A percentile compares a stretch with the other conserved stretches of the same genome.
Evolutionary conservation across 2,888 invertebrate species (phyloP).

Genomic region (Dyspetes luteomarginatus): DNA sequence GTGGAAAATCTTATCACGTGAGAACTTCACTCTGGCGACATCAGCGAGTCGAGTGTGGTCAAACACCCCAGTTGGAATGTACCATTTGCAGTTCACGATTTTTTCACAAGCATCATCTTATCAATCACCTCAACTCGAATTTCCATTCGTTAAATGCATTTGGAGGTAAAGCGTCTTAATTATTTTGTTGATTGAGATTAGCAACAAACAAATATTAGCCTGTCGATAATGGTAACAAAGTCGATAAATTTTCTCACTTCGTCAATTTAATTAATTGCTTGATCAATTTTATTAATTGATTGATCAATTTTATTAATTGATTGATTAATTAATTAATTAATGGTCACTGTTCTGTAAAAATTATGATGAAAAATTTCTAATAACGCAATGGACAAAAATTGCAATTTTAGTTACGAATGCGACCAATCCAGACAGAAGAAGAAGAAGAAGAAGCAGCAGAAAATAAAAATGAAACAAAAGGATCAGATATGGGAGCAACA

Average conservation of each 20-base stretch:
- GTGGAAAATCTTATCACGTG: conserved; percentile 75
- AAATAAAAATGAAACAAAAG: background rate
- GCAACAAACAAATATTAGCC: too few relatives aligned
- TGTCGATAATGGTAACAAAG: too few relatives aligned
- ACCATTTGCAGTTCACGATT: conserved; percentile 69
- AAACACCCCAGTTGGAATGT: conserved; percentile 76
- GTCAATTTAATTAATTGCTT: too few relatives aligned
- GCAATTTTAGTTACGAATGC: conserved; percentile 19
- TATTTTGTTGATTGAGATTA: too few relatives aligned
- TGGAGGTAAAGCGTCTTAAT: background rate
- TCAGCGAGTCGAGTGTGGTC: conserved; percentile 77
- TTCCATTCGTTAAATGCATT: background rate
- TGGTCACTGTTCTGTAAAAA: too few relatives aligned
- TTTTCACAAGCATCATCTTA: conserved; percentile 68
- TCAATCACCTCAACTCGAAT: conserved; percentile 51
- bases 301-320: too few relatives aligned
- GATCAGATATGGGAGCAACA: background rate
- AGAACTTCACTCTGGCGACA: conserved; percentile 74
- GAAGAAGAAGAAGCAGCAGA: conserved; percentile 12
- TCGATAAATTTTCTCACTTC: too few relatives aligned
- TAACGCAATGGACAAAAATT: too few relatives aligned
- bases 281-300: too few relatives aligned
- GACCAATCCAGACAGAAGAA: background rate
- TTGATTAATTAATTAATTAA: too few relatives aligned
- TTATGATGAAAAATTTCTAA: too few relatives aligned